Evolutionary conservation across 2,888 invertebrate genomes (phyloP), one percentile per base, ranked within the genome.

Genomic region (Harpagoxenus sublaevis): DNA sequence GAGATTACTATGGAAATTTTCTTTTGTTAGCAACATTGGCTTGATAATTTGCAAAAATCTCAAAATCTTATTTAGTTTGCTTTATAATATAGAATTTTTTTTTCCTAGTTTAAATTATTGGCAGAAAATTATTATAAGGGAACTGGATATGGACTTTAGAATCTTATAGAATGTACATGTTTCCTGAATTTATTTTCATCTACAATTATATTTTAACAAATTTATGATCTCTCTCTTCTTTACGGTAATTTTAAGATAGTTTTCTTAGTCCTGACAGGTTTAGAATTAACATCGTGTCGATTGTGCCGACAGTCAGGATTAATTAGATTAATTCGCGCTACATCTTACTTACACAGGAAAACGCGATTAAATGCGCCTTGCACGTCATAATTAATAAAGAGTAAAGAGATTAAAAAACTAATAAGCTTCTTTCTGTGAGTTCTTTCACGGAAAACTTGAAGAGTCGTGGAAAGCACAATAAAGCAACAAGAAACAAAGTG

Each of bases 281-380:
- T 23, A 18, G 23, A 3, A 71, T 60, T 71, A 60, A 8, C 39
- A 73, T 73, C 31, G 0, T 9, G 35, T 0, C 23, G 48, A 8
- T 15, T 23, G 15, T 15, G 45, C 9, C 31, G 73, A 71, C 35
- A 28, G 45, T 18, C 23, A 39, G 53, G 68, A 66, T 35, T 70
- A 28, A 70, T 79, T 39, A 6, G 45, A 79, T 78, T 68, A 78
- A 53, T 57, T 79, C 45, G 12, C 35, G 28, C 48, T 48, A 18
- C 18, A 55, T 55, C 35, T 51, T 51, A 28, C 53, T 68, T 77
- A 12, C 48, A 42, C n/a, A n/a, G n/a, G 15, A 6, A 71, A 71
- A 79, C 23, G 35, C 18, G 23, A 79, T 79, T 79, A 73, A 48
- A 73, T 39, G 39, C 12, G 4, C 5, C 42, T 55, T 15, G 42